phyloP scores from a whole-genome alignment of 2,113 vertebrate species.

The Notothenia coriiceps region DNA sequence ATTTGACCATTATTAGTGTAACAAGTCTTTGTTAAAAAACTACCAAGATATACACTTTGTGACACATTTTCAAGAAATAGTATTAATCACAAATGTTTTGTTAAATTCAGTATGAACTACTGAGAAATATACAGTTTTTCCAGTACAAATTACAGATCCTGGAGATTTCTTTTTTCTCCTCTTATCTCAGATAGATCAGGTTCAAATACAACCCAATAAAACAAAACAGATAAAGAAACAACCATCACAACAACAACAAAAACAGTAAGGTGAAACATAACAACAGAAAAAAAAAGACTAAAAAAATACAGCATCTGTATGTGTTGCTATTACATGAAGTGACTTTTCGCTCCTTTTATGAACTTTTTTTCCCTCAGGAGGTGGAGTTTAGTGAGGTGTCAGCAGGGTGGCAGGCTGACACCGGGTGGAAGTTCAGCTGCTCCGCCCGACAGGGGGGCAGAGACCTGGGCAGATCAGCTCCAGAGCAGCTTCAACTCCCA shows the following conservation, averaged over 20 bases:
- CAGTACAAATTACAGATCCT: constrained; percentile 73
- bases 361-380: constrained; percentile 67
- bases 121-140: constrained; percentile 89
- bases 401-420: constrained; percentile 78
- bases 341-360: constrained; percentile 22
- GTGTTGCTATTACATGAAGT: constrained; percentile 61
- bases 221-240: constrained; percentile 66
- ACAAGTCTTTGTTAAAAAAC: constrained; percentile 86
- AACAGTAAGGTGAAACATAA: constrained; percentile 75
- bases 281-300: constrained; percentile 60
- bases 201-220: constrained; percentile 74
- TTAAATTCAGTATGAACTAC: constrained; percentile 86
- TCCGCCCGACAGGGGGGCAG: constrained; percentile 81
- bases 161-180: constrained; percentile 51
- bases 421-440: constrained; percentile 74
- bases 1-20: constrained; percentile 79
- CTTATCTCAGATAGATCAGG: constrained; percentile 64
- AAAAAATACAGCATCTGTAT: constrained; percentile 72
- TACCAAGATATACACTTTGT: constrained; percentile 93
- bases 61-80: constrained; percentile 86
- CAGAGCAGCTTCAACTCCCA: constrained; percentile 74
- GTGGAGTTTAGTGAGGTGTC: constrained; percentile 87
- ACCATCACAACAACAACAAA: constrained; percentile 69
- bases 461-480: constrained; percentile 76
- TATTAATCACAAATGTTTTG: constrained; percentile 79